Conservation (phyloP, 2,888 invertebrate species). For the Stomorhina lunata region DNA sequence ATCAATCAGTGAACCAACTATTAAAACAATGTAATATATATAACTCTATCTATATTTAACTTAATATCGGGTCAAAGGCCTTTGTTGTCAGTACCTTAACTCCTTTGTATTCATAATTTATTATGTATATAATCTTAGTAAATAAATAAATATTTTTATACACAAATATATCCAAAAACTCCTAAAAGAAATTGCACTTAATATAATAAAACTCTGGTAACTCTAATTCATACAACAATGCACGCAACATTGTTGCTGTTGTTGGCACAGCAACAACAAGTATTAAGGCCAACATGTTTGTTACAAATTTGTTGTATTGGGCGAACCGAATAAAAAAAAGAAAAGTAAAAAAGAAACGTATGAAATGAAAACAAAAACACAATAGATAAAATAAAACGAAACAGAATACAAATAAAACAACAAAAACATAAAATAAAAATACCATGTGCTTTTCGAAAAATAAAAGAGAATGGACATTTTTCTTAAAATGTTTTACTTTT, state of each 20-base stretch:
- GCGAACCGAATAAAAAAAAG: background rate
- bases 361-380: background rate
- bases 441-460: slow-evolving; percentile 34
- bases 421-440: background rate
- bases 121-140: no score
- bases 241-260: background rate
- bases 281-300: slow-evolving; percentile 17
- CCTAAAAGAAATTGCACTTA: no score
- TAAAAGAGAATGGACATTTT: background rate
- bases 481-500: background rate
- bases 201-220: no score
- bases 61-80: no score
- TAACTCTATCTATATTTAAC: no score
- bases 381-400: background rate
- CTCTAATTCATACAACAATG: no score
- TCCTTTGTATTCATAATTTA: no score
- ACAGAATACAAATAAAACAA: slow-evolving; percentile 10
- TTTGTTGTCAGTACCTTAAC: no score
- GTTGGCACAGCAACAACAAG: background rate
- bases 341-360: background rate
- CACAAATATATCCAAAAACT: no score
- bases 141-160: no score
- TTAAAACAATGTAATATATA: no score
- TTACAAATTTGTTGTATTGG: background rate
- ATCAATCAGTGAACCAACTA: no score